phyloP scores from a whole-genome alignment of 2,113 vertebrate genomes.

The Centropus unirufus region DNA sequence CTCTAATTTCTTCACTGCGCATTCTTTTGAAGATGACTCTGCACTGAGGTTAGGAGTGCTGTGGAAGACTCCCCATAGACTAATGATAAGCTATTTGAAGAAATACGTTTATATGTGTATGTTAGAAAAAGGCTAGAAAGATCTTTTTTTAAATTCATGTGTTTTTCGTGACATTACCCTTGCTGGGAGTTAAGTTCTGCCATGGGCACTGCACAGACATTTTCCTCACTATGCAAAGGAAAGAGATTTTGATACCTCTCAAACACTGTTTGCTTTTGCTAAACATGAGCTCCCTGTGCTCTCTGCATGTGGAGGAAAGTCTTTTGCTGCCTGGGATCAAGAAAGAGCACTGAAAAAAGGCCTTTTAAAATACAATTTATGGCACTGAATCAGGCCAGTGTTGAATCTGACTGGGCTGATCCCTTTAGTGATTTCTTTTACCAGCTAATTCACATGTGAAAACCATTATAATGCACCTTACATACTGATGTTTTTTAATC shows the following conservation, averaged over 20 bases:
- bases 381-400: neutral
- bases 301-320: neutral
- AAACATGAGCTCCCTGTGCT: neutral
- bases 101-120: neutral
- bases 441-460: neutral
- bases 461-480: neutral
- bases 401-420: neutral
- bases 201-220: neutral
- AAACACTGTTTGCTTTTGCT: neutral
- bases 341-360: neutral
- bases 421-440: neutral
- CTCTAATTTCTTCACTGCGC: neutral
- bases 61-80: neutral
- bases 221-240: neutral
- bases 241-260: neutral
- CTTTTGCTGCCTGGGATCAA: neutral
- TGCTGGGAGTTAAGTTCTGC: neutral
- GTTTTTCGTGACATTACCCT: neutral
- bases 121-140: neutral
- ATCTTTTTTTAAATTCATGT: neutral
- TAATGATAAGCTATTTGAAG: slow-evolving; percentile 21
- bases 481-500: neutral
- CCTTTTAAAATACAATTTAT: neutral
- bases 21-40: neutral
- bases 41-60: neutral